Percentiles rank a stretch among this genome's conserved stretches.
Evolutionary conservation across 1,140 invertebrate species (phyloP).

Genomic region (Drosophila nigrodunni): DNA sequence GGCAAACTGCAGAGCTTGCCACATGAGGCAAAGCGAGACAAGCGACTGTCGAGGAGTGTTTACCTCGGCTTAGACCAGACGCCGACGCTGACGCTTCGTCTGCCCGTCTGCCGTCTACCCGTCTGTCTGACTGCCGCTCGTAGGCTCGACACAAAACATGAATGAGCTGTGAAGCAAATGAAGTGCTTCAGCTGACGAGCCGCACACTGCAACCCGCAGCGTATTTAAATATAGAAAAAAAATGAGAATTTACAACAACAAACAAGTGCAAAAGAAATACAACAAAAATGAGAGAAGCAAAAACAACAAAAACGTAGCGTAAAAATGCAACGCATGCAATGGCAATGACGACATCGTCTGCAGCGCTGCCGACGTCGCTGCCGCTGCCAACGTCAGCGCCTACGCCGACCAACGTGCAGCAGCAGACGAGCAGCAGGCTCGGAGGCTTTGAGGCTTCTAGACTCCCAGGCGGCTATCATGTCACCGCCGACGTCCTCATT

Average conservation of each 20-base stretch:
- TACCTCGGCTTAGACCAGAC: conserved; percentile 74
- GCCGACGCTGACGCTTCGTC: conserved; percentile 45
- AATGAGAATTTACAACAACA: conserved; percentile 11
- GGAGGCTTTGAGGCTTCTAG: conserved; percentile 50
- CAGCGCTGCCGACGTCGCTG: conserved; percentile 11
- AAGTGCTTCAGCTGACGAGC: conserved; percentile 71
- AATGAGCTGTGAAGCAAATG: conserved; percentile 84
- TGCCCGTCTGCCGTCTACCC: conserved; percentile 46
- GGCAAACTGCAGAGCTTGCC: conserved; percentile 48
- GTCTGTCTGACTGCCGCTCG: conserved; percentile 33
- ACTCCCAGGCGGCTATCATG: conserved; percentile 66
- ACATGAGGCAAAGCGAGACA: conserved; percentile 61
- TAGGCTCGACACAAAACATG: conserved; percentile 75
- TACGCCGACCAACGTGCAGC: conserved; percentile 40
- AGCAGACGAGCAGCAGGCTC: conserved; percentile 50
- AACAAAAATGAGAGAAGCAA: conserved; percentile 7
- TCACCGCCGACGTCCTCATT: conserved; percentile 77
- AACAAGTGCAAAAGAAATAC: conserved; percentile 11
- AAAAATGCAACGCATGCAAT: conserved; percentile 76
- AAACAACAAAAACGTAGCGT: conserved; percentile 48
- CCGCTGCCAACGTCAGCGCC: not conserved
- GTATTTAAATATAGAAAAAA: conserved; percentile 77
- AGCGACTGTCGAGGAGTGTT: conserved; percentile 59
- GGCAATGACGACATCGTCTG: conserved; percentile 46
- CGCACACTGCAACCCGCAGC: conserved; percentile 71